These are phyloP conservation scores for Phaedon cochleariae DNA, from an alignment of 2,888 invertebrate species.

Conservation along the genomic window DNA sequence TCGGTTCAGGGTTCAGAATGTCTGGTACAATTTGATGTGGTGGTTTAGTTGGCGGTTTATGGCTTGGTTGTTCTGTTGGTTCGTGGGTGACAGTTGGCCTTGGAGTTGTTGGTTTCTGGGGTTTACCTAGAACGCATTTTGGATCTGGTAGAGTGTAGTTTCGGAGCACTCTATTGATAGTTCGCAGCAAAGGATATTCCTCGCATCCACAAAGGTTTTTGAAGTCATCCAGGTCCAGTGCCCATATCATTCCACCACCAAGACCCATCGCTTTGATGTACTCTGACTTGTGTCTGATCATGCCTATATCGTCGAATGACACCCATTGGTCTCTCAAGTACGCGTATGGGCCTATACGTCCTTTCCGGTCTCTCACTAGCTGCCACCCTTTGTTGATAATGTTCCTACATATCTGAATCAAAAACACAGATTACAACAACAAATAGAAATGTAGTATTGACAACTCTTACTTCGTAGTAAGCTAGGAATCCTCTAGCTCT, in stretches of 20 bases:
- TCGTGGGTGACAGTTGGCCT: not conserved
- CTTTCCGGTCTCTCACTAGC: slow-evolving; percentile 76
- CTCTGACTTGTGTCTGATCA: slow-evolving; percentile 84
- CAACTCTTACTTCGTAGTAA: slow-evolving; percentile 78
- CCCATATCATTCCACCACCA: slow-evolving; percentile 91
- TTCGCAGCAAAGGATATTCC: slow-evolving; percentile 79
- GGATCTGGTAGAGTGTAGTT: slow-evolving; percentile 73
- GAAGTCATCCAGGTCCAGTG: slow-evolving; percentile 88
- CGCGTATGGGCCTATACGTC: slow-evolving; percentile 89
- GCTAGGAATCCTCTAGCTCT: slow-evolving; percentile 87
- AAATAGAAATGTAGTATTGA: not conserved
- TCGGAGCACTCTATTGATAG: slow-evolving; percentile 82
- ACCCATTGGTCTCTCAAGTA: slow-evolving; percentile 89
- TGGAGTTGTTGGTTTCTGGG: slow-evolving; percentile 24
- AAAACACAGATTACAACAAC: not conserved
- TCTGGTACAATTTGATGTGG: slow-evolving; percentile 37
- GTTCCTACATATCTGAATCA: slow-evolving; percentile 78
- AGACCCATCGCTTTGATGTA: slow-evolving; percentile 81
- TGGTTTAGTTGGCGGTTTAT: slow-evolving; percentile 33
- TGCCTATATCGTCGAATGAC: slow-evolving; percentile 87
- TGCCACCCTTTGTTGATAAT: slow-evolving; percentile 80
- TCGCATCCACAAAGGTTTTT: slow-evolving; percentile 84
- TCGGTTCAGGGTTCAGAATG: not conserved
- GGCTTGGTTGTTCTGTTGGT: slow-evolving; percentile 37
- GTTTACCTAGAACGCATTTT: slow-evolving; percentile 63